Evolutionary conservation across 2,888 invertebrate genomes (phyloP).

Genomic region (Metacarcinus magister): DNA sequence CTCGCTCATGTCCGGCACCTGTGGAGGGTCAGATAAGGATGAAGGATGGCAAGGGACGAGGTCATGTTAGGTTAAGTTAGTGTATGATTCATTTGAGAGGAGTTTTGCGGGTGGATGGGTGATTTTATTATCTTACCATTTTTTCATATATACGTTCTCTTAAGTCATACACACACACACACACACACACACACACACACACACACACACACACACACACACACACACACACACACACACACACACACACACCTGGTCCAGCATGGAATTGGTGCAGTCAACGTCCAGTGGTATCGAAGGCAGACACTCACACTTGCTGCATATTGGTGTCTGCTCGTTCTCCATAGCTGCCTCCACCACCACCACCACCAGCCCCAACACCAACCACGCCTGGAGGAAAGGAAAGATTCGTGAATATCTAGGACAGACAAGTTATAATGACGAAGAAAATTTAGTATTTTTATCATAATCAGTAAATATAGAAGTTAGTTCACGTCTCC

Average conservation of each 20-base stretch:
- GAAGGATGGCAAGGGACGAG: neutral
- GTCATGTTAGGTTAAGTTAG: no score
- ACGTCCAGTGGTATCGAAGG: conserved; percentile 35
- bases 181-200: no score
- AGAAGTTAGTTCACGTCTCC: no score
- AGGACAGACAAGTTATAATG: neutral
- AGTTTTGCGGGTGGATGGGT: no score
- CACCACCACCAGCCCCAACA: neutral
- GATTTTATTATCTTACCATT: no score
- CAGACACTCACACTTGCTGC: conserved; percentile 49
- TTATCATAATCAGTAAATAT: no score
- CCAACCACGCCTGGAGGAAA: neutral
- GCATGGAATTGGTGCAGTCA: conserved; percentile 31
- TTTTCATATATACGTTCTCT: no score
- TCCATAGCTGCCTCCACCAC: neutral
- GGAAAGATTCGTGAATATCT: neutral
- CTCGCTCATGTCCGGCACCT: conserved; percentile 63
- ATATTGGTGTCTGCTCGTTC: neutral
- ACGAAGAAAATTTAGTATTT: neutral
- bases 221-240: conserved; percentile 11
- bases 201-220: neutral
- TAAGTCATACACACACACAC: no score
- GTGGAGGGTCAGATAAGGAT: neutral
- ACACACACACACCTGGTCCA: conserved; percentile 19
- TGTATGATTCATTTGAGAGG: no score